A percentile compares a stretch with the other conserved stretches of the same genome.
Evolutionary conservation across 2,888 invertebrate species (phyloP).

Genomic region (Dexiosoma caninum): DNA sequence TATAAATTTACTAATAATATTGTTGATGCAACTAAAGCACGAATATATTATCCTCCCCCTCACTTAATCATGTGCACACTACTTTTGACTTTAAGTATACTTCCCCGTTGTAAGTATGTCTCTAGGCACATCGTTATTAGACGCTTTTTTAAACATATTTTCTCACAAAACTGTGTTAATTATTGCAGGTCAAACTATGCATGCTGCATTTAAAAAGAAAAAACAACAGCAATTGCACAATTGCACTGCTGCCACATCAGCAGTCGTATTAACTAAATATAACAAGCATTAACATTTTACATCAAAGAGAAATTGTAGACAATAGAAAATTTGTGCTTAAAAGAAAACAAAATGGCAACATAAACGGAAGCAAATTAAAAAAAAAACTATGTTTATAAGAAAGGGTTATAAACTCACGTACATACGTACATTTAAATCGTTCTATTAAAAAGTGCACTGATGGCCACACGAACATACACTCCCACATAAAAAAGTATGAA

Average conservation of each 20-base stretch:
- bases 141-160: not conserved
- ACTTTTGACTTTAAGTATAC: not conserved
- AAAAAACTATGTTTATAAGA: constrained; percentile 45
- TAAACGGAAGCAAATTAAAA: constrained; percentile 60
- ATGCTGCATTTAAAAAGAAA: constrained; percentile 50
- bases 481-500: constrained; percentile 12
- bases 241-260: constrained; percentile 68
- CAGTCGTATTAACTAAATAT: constrained; percentile 66
- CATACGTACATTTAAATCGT: not conserved
- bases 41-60: too few species aligned
- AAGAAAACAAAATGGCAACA: constrained; percentile 31
- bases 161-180: constrained; percentile 60
- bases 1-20: too few species aligned
- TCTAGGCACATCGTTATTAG: not conserved
- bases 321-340: constrained; percentile 44
- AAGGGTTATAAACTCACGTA: constrained; percentile 27
- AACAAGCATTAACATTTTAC: constrained; percentile 52
- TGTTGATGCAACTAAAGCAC: too few species aligned
- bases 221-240: constrained; percentile 23
- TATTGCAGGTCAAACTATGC: constrained; percentile 59
- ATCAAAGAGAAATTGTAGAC: constrained; percentile 49
- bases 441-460: constrained; percentile 16
- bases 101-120: not conserved
- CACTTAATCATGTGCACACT: not conserved
- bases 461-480: not conserved